Base-by-base conservation (phyloP, 2,888 invertebrate genomes). In the Dione vanillae region DNA sequence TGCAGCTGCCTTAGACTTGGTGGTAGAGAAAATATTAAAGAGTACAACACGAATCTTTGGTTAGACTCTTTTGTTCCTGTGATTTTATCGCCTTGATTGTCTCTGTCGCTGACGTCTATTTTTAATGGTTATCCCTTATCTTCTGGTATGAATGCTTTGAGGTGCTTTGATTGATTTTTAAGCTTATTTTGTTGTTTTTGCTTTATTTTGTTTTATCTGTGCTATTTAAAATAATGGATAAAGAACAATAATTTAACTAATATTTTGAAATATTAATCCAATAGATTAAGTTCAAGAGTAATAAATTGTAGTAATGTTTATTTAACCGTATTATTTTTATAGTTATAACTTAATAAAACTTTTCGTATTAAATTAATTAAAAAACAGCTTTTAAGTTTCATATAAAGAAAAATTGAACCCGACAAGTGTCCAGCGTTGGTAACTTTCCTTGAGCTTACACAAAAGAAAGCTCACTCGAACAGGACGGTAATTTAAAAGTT, bases 1-100 rank as follows among this genome's bases (percentile, higher is more conserved):
- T 85, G 85, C 90, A 90, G 90, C 88, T 90, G 90, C 84, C 78
- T 80, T 82, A 88, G 86, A 85, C 82, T 75, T 56, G 72, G 72
- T 51, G 72, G 72, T 74, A 71, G 71, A 51, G 67, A 67, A 76
- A 78, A 78, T 78, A 78, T 78, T 77, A 78, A 78, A 76, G 65
- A 61, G 61, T 67, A 65, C 45, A 52, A 64, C 54, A 54, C 67
- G 59, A 67, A 70, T 73, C 70, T 35, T 52, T 19, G 65, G 58
- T 58, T 59, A 20, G 45, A 47, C 52, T 61, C 65, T 70, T 35
- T 73, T 70, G 72, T 73, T 70, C 43, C 52, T 59, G 65, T 67
- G 65, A 61, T 65, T 16, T 45, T 65, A 67, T 70, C 67, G 72
- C 43, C 67, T n/a, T 56, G 51, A 64, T 58, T 72, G 70, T 70